Base-by-base conservation (phyloP, 2,797 vertebrate genomes). In the Sus cebifrons region DNA sequence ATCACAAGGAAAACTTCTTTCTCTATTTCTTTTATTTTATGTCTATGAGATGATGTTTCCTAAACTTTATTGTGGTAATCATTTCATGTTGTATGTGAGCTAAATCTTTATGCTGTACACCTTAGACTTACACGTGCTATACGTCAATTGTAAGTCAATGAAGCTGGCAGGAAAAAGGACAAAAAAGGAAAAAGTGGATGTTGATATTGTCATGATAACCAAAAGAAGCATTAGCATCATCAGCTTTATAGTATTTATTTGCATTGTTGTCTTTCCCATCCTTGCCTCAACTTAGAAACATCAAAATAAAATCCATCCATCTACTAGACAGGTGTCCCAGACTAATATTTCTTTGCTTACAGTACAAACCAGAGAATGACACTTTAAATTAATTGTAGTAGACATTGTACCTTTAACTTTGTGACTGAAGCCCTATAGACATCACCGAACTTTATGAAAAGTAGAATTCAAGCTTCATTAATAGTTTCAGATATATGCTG, bases 251-350 rank as follows among this genome's bases (percentile, higher is more conserved):
- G 6, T 29, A 25, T 58, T 44, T 40, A 1, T 65, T 85, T 96
- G 2, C 3, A 29, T 23, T 25, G 2, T 54, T 77, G 10, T 83
- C 11, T 36, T 92, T 70, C 52, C 2, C 13, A 36, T 93, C 91
- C 29, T 86, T 95, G 9, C 25, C 52, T 4, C 85, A 25, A 73
- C 65, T 85, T 88, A 78, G 70, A 82, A 95, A 75, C 11, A 95
- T n/a, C 62, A 92, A 92, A 95, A 86, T 94, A 64, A 89, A 96
- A 71, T 94, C 29, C 71, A 70, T 73, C 94, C 52, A 62, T 86
- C 49, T 85, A 77, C 5, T 32, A 44, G 65, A 68, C 36, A 89
- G 49, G 78, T 84, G 16, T 87, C 49, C 16, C 40, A 81, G 25
- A 60, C n/a, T 93, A 71, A 89, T 78, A 85, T 92, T 92, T 95